Evolutionary conservation across 2,113 vertebrate genomes (phyloP).

Genomic region (Pelusios castaneus): DNA sequence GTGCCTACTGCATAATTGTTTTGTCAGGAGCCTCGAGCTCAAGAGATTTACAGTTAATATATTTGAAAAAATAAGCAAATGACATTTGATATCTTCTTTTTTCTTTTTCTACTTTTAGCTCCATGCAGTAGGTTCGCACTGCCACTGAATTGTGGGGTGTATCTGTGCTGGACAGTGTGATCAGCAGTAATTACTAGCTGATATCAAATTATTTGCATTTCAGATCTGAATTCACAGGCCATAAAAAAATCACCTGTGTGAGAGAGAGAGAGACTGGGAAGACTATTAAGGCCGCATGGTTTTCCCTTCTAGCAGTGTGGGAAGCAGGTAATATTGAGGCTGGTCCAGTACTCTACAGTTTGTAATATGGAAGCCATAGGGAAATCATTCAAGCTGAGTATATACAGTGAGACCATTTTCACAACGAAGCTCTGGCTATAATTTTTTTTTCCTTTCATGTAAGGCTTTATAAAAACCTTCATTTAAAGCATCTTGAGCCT

Average conservation of each 20-base stretch:
- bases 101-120: not conserved
- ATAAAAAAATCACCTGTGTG: not conserved
- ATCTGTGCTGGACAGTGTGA: not conserved
- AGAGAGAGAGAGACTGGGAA: not conserved
- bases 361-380: not conserved
- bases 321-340: slow-evolving; percentile 36
- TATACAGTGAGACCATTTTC: slow-evolving; percentile 4
- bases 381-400: slow-evolving; percentile 51
- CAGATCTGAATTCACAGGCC: slow-evolving; percentile 27
- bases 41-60: not conserved
- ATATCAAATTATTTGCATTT: slow-evolving; percentile 16
- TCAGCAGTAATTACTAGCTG: not conserved
- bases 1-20: slow-evolving; percentile 23
- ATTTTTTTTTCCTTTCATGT: not conserved
- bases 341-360: not conserved
- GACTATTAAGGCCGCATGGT: slow-evolving; percentile 39
- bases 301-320: slow-evolving; percentile 46
- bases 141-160: not conserved
- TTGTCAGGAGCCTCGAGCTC: slow-evolving; percentile 35
- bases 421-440: slow-evolving; percentile 8
- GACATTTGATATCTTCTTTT: not conserved
- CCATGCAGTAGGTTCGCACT: not conserved
- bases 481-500: slow-evolving; percentile 15
- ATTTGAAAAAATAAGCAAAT: slow-evolving; percentile 53
- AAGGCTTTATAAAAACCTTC: slow-evolving; percentile 14